phyloP scores from a whole-genome alignment of 1,140 invertebrate genomes.

The Ganaspis sp. region DNA sequence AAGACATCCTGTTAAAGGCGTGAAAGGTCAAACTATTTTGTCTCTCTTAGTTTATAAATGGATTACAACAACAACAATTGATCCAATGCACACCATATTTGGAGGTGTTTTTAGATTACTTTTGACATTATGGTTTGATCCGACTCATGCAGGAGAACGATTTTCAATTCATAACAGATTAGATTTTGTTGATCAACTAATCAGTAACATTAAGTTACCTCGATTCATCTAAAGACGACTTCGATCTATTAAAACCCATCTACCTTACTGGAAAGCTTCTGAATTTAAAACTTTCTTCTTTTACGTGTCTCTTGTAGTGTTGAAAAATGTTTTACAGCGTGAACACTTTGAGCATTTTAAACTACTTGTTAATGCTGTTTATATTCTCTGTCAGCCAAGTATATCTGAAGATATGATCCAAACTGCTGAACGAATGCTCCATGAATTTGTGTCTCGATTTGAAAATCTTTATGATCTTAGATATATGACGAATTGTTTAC shows the following conservation, averaged over 20 bases:
- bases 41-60: no score
- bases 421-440: neutral
- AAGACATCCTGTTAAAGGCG: no score
- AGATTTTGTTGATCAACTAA: conserved; percentile 35
- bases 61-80: no score
- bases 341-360: conserved; percentile 48
- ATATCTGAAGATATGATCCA: conserved; percentile 30
- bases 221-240: conserved; percentile 41
- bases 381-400: conserved; percentile 24
- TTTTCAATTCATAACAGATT: conserved; percentile 22
- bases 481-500: no score
- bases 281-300: conserved; percentile 49
- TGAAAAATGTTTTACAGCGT: conserved; percentile 37
- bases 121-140: conserved; percentile 29
- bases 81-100: no score
- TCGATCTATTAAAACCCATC: conserved; percentile 34
- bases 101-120: no score
- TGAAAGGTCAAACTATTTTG: no score
- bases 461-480: no score
- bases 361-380: conserved; percentile 24
- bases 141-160: conserved; percentile 16
- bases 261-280: conserved; percentile 54
- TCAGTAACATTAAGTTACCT: conserved; percentile 36
- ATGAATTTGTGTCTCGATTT: conserved; percentile 29
- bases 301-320: conserved; percentile 41